Evolutionary conservation across 2,113 vertebrate species (phyloP).

Genomic region (Tenebrosternarchus preto): DNA sequence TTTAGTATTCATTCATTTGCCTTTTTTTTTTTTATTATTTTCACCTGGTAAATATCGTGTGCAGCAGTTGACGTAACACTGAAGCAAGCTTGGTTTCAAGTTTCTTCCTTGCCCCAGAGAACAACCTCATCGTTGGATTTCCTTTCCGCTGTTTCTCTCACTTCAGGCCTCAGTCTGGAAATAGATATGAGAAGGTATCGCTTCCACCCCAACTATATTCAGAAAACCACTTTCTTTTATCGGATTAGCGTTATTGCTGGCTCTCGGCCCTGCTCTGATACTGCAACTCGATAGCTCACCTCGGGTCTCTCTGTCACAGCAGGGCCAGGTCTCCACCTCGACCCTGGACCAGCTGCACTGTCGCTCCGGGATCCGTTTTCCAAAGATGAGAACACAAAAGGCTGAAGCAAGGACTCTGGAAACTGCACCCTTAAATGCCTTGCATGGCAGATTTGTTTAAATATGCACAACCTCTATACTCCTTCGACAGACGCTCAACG

Average conservation of each 20-base stretch:
- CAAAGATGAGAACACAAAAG: neutral
- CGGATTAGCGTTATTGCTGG: constrained; percentile 78
- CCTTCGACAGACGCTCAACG: too few relatives aligned
- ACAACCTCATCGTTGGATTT: constrained; percentile 61
- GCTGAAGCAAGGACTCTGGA: neutral
- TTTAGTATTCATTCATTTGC: neutral
- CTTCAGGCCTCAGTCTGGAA: constrained; percentile 66
- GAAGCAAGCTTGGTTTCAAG: constrained; percentile 38
- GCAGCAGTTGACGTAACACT: constrained; percentile 1
- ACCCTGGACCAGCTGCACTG: constrained; percentile 23
- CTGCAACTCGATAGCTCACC: constrained; percentile 70
- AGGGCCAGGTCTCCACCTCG: constrained; percentile 24
- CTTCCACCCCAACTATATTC: constrained; percentile 74
- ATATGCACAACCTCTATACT: neutral
- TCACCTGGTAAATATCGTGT: neutral
- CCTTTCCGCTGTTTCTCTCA: constrained; percentile 72
- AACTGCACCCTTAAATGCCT: neutral
- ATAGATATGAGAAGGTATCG: constrained; percentile 70
- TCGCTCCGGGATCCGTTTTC: neutral
- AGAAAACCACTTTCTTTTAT: constrained; percentile 75
- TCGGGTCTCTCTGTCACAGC: constrained; percentile 54
- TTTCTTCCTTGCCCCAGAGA: constrained; percentile 51
- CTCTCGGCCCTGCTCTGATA: constrained; percentile 69
- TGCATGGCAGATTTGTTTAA: neutral
- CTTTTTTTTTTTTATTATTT: constrained; percentile 6